Conservation (phyloP, 2,888 invertebrate species). For the Nemurella pictetii region DNA sequence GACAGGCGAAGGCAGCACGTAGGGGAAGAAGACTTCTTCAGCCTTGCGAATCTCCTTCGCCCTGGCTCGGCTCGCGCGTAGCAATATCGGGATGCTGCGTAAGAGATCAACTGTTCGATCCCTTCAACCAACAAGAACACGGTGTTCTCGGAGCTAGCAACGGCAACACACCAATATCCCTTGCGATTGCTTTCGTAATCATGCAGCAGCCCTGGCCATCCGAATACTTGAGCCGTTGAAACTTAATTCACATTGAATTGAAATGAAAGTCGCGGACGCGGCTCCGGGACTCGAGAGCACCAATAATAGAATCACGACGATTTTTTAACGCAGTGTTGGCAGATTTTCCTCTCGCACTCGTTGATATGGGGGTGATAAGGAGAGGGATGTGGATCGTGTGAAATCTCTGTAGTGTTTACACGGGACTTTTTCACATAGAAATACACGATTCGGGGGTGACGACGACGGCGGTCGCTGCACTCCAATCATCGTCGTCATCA, state of each 20-base stretch:
- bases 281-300: no score
- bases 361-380: background rate
- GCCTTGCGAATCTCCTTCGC: no score
- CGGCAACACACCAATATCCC: background rate
- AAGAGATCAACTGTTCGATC: background rate
- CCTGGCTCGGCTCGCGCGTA: background rate
- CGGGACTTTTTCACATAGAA: no score
- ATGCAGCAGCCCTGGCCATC: background rate
- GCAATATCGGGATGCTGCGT: background rate
- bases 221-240: background rate
- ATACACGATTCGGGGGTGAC: background rate
- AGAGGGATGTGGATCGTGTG: background rate
- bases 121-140: background rate
- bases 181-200: constrained; percentile 1
- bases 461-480: background rate
- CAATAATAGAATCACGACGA: background rate
- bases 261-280: background rate
- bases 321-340: background rate
- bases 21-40: no score
- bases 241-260: background rate
- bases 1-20: constrained; percentile 9
- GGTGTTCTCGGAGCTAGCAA: background rate
- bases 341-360: background rate
- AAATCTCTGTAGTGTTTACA: background rate
- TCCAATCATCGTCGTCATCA: background rate